Base-by-base conservation (phyloP, 2,113 vertebrate genomes). In the Megaleporinus macrocephalus region DNA sequence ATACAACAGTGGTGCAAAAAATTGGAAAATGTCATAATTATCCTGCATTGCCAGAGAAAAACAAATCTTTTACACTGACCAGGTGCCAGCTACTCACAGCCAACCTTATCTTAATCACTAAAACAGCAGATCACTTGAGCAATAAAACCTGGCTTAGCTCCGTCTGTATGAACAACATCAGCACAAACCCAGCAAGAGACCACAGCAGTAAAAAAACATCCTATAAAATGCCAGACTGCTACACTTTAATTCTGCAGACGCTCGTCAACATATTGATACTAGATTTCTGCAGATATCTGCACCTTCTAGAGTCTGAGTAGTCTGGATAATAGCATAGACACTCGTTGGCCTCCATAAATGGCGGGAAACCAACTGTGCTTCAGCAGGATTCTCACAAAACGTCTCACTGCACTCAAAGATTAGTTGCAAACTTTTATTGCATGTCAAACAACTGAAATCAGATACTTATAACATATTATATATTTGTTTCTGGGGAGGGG, bases 21-120 rank as follows among this genome's bases (percentile, higher is more conserved):
- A 59, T 18, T 22, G n/a, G 73, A 75, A 61, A 75, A 75, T 13
- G 27, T 57, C 51, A 74, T 55, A 74, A 30, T 24, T n/a, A 33
- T 36, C 65, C 16, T 65, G 30, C 6, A 12, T 14, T 30, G 16
- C 27, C 15, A 2, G 29, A 5, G 5, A 24, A 22, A 41, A 61
- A 57, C 16, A 55, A 11, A 29, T 18, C 20, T 36, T 36, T 29
- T 41, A 36, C 5, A 68, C 18, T 22, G 16, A 68, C 10, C 65
- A 36, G 7, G 18, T 15, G 11, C 29, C 65, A 68, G 65, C 30
- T 18, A 36, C 65, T 22, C 30, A 36, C 16, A 10, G 30, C 16
- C 30, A 66, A 30, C 26, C 53, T 57, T 57, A 55, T 55, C 53
- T 55, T 55, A 55, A 55, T 55, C 16, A 20, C 53, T 55, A 55